Evolutionary conservation across 2,797 vertebrate species (phyloP).

Genomic region (Rhinella marina): DNA sequence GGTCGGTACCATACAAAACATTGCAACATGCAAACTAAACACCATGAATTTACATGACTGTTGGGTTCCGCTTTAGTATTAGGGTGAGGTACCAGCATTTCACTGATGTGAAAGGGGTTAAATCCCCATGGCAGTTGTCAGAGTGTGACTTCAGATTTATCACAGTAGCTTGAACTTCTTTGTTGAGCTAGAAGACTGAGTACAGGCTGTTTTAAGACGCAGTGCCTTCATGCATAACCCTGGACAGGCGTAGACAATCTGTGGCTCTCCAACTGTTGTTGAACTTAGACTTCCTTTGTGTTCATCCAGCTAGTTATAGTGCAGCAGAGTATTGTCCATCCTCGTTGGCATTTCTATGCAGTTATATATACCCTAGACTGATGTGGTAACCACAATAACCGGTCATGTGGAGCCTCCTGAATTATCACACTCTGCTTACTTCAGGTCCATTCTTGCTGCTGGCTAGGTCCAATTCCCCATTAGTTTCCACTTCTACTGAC

Average conservation of each 20-base stretch:
- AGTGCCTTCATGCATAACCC: conserved; percentile 46
- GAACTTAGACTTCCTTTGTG: conserved; percentile 42
- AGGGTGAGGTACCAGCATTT: not conserved
- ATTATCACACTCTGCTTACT: not conserved
- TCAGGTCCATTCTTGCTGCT: not conserved
- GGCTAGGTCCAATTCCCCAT: not conserved
- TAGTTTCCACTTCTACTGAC: no score
- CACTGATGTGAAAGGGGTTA: conserved; percentile 18
- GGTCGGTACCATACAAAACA: not conserved
- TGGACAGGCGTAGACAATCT: conserved; percentile 34
- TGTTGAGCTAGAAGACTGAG: conserved; percentile 32
- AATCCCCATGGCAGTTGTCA: conserved; percentile 23
- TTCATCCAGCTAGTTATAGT: conserved; percentile 27
- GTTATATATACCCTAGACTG: not conserved
- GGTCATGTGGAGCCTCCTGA: not conserved
- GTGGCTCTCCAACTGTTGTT: conserved; percentile 44
- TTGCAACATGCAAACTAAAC: not conserved
- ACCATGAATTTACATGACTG: not conserved
- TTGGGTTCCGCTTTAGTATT: not conserved
- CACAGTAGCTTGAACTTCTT: conserved; percentile 31
- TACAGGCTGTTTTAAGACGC: conserved; percentile 31
- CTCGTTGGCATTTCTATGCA: not conserved
- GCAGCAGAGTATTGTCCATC: not conserved
- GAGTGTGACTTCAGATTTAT: conserved; percentile 42
- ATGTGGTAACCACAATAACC: not conserved